Base-by-base conservation (phyloP, 2,797 vertebrate genomes). In the Novumbra hubbsi region DNA sequence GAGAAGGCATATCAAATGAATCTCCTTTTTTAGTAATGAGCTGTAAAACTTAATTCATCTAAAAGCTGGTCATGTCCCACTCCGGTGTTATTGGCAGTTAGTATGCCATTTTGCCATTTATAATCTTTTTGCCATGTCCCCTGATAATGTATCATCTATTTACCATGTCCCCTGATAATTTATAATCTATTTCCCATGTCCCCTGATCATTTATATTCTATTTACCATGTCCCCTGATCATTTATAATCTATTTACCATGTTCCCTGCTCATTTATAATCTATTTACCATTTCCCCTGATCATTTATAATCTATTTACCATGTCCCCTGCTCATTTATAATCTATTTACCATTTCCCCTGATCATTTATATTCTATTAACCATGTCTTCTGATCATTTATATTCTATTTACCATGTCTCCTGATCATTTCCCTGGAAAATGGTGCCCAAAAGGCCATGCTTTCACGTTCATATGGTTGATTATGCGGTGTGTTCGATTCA, bases 401-500 rank as follows among this genome's bases (percentile, higher is more conserved):
- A 38, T 72, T 75, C 80, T 41, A 68, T 38, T 21, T 7, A 27
- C 14, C n/a, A 28, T 16, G 32, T 41, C 32, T 34, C 55, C 16
- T 34, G 38, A 77, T 76, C 57, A 74, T 68, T 6, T 71, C 76
- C 87, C 84, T 81, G 72, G 78, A 85, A 85, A 79, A 73, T 85
- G 16, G 82, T 38, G 8, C 84, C 80, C 79, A 89, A 83, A 88
- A 87, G 79, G 85, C 71, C 74, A 81, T 84, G 82, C 82, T 88
- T 90, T 91, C 88, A 86, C 81, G 41, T 2, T 12, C 87, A 84
- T 89, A 81, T 4, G 83, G 89, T 92, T 88, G 91, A 89, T 90
- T 85, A 88, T 85, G 9, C 12, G n/a, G n/a, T 67, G 28, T 75
- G 80, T 84, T 88, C 89, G 86, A 91, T 91, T 79, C 86, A 74